Base-by-base conservation (phyloP, 2,888 invertebrate species). In the Nemurella pictetii region DNA sequence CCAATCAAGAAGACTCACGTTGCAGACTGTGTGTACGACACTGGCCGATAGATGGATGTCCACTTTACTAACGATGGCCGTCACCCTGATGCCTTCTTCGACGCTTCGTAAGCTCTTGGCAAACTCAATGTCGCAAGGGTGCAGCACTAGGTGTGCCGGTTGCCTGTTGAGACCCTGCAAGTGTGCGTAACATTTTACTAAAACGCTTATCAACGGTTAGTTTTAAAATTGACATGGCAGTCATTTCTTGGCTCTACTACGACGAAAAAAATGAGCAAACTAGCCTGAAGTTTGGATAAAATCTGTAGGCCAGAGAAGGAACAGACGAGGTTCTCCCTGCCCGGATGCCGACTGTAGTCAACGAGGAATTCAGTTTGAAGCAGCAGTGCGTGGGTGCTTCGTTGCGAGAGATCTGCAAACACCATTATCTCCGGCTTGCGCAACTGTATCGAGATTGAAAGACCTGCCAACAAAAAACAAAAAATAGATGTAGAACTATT, bases 401-500 rank as follows among this genome's bases (percentile, higher is more conserved):
- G 85, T 26, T 88, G 88, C 4, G 89, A 88, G 2, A 90, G 90
- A 80, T 90, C 90, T 75, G 92, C 93, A 89, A 95, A 94, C 87
- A 96, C 92, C 90, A 96, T 93, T 82, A 96, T 91, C 90, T 96
- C 96, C 0, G 96, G 96, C 88, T 95, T 94, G 35, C 95, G 93
- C 87, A 96, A 92, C 88, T 95, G 93, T 29, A 95, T 91, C 0
- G 95, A 95, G 87, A 96, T 90, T 0, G 95, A 94, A 32, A 95
- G 90, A 80, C 94, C 94, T 87, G 91, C n/a, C 9, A 29, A 30
- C 2, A 5, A 5, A 25, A 75, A 27, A 55, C 55, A 12, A 55
- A 55, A 35, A 35, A 35, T 12, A 35, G 5, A n/a, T n/a, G n/a
- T n/a, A n/a, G n/a, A n/a, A n/a, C n/a, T n/a, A n/a, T n/a, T n/a